phyloP scores from a whole-genome alignment of 2,888 invertebrate species.

The Cryptosula pallasiana region DNA sequence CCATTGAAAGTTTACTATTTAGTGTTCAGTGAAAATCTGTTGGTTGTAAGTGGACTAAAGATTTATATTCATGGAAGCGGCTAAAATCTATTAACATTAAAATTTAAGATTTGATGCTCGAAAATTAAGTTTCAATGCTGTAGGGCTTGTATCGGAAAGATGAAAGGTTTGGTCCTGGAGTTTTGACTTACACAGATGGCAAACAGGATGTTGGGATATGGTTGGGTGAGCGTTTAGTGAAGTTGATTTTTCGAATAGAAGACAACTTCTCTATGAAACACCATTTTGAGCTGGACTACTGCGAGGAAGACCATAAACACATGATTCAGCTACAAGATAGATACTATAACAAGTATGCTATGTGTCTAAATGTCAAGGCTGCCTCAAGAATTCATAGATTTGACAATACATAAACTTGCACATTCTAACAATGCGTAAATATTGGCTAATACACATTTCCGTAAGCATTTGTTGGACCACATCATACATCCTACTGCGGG shows the following conservation, averaged over 20 bases:
- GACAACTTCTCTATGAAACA: slow-evolving; percentile 43
- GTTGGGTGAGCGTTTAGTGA: slow-evolving; percentile 46
- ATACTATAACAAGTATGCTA: slow-evolving; percentile 8
- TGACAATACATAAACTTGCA: no score
- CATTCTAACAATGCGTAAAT: no score
- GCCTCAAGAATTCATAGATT: no score
- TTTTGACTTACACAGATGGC: slow-evolving; percentile 44
- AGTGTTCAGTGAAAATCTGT: no score
- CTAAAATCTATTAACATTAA: no score
- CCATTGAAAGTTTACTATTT: no score
- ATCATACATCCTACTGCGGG: slow-evolving; percentile 1
- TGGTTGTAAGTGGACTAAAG: no score
- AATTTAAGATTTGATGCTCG: no score
- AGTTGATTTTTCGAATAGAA: slow-evolving; percentile 37
- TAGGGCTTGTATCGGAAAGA: slow-evolving; percentile 51
- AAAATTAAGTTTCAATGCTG: slow-evolving; percentile 17
- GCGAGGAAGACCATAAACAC: slow-evolving; percentile 35
- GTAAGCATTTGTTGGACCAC: not conserved
- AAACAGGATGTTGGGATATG: slow-evolving; percentile 51
- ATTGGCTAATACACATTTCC: no score
- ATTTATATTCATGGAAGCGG: no score
- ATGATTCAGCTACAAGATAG: slow-evolving; percentile 2
- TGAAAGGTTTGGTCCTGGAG: slow-evolving; percentile 49
- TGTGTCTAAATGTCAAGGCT: no score
- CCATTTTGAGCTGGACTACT: slow-evolving; percentile 43